Conservation (phyloP, 2,888 invertebrate species). For the Synanthedon formicaeformis region DNA sequence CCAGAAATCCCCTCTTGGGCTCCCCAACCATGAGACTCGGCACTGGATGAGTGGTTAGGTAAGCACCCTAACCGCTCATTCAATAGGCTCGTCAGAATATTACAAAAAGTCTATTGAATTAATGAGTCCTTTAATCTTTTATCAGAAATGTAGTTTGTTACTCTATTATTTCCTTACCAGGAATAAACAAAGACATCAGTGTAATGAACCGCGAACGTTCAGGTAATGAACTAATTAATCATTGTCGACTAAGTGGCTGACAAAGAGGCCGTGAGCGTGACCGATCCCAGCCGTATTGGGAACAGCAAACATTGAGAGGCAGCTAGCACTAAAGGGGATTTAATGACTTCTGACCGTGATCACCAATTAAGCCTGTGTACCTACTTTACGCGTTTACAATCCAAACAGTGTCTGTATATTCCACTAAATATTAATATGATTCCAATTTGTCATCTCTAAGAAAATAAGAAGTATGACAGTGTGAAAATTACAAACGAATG, state of each 20-base stretch:
- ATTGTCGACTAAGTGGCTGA: conserved; percentile 26
- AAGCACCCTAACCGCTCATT: too few species aligned
- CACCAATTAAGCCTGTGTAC: not conserved
- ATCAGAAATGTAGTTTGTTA: not conserved
- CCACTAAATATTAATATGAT: too few species aligned
- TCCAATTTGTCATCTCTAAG: too few species aligned
- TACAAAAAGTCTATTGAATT: not conserved
- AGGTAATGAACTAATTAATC: conserved; percentile 39
- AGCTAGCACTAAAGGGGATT: not conserved
- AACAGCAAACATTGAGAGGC: not conserved
- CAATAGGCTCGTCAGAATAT: not conserved
- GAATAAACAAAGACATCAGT: conserved; percentile 19
- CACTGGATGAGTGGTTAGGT: too few species aligned
- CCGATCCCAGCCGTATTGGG: conserved; percentile 7
- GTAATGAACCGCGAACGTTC: conserved; percentile 33
- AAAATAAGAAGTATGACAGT: too few species aligned
- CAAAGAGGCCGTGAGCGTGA: conserved; percentile 19
- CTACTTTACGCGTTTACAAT: too few species aligned
- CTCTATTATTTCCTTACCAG: conserved; percentile 13
- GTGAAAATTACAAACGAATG: too few species aligned
- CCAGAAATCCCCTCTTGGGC: too few species aligned
- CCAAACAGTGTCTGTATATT: too few species aligned
- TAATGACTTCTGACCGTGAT: not conserved
- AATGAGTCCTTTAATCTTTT: too few species aligned
- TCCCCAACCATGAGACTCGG: too few species aligned